A percentile compares a stretch with the other conserved stretches of the same genome.
phyloP scores from a whole-genome alignment of 2,797 vertebrate species.

The Poeciliopsis gracilis region DNA sequence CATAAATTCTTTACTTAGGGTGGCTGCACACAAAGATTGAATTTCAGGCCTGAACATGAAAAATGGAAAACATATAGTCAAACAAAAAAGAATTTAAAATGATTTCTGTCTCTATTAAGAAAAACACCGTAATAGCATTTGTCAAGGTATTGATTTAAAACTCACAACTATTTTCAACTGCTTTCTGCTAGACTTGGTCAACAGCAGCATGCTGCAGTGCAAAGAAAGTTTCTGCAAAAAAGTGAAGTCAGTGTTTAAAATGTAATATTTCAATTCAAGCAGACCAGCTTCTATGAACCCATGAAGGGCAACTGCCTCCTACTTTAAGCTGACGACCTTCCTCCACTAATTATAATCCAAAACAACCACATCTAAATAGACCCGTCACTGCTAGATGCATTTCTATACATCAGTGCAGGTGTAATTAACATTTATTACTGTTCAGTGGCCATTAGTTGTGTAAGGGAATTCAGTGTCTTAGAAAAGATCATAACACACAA shows the following conservation, averaged over 20 bases:
- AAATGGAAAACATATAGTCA: conserved; percentile 10
- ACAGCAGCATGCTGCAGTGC: neutral
- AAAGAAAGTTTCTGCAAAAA: neutral
- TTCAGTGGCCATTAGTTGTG: neutral
- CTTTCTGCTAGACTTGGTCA: neutral
- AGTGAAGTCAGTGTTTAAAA: neutral
- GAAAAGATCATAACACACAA: neutral
- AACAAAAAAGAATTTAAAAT: neutral
- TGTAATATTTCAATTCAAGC: neutral
- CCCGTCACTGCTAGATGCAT: conserved; percentile 10
- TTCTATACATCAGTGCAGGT: neutral
- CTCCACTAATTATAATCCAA: conserved; percentile 22
- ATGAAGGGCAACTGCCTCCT: conserved; percentile 16
- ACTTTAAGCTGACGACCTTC: conserved; percentile 17
- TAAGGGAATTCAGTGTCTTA: neutral
- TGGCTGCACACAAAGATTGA: conserved; percentile 31
- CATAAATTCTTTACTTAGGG: conserved; percentile 20
- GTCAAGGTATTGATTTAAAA: conserved; percentile 2
- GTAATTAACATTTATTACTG: conserved; percentile 16
- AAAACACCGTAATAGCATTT: neutral
- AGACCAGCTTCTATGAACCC: neutral
- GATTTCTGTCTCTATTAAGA: neutral
- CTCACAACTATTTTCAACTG: neutral
- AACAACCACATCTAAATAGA: conserved; percentile 2
- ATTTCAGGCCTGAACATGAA: conserved; percentile 27